Conservation (phyloP, 2,797 vertebrate genomes). For the Peromyscus aztecus region DNA sequence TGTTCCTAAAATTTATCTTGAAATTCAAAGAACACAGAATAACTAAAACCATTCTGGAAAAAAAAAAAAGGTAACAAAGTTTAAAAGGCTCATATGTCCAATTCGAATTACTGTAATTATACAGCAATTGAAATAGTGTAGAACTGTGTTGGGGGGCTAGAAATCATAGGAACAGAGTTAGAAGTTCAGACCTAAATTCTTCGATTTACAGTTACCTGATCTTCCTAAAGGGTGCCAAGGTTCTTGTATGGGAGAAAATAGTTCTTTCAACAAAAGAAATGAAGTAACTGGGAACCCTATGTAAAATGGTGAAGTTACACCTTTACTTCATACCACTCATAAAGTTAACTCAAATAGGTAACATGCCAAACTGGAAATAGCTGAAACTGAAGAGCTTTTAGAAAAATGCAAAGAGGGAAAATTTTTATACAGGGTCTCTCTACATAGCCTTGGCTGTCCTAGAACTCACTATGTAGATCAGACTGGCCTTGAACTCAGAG, state of each 20-base stretch:
- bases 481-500: background rate
- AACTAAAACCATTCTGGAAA: constrained; percentile 28
- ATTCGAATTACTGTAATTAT: constrained; percentile 37
- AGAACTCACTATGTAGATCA: background rate
- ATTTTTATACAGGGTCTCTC: background rate
- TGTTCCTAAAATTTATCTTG: background rate
- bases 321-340: background rate
- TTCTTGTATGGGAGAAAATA: background rate
- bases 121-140: constrained; percentile 9
- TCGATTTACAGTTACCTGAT: constrained; percentile 37
- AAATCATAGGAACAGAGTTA: constrained; percentile 26
- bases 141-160: background rate
- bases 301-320: constrained; percentile 39
- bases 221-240: background rate
- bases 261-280: constrained; percentile 26
- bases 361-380: background rate
- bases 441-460: background rate
- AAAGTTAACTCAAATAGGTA: constrained; percentile 52
- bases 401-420: background rate
- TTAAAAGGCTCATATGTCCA: background rate
- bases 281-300: constrained; percentile 1
- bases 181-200: background rate
- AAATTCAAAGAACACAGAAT: constrained; percentile 22
- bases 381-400: background rate
- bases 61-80: background rate